These are phyloP conservation scores for Watsonalla binaria DNA, from an alignment of 2,888 invertebrate genomes.

Conservation along the genomic window DNA sequence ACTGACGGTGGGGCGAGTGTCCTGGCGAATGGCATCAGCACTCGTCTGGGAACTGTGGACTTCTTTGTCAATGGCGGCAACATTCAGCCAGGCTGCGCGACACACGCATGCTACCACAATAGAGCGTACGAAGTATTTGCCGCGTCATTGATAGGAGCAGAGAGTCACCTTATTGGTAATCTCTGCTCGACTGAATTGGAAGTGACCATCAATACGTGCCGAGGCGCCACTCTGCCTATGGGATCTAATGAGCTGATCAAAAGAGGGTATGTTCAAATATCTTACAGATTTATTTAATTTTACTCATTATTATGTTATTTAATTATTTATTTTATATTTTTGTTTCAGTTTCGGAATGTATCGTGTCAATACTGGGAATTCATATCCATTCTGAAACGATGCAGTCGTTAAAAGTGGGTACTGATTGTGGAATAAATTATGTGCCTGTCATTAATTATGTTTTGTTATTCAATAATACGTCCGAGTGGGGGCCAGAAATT, in stretches of 20 bases:
- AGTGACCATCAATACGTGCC: constrained; percentile 35
- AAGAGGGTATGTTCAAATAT: constrained; percentile 24
- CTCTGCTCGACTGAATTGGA: constrained; percentile 31
- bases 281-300: too few species aligned
- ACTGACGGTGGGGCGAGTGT: constrained; percentile 41
- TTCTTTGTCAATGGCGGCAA: constrained; percentile 93
- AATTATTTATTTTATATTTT: too few species aligned
- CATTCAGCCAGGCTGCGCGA: constrained; percentile 73
- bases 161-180: constrained; percentile 26
- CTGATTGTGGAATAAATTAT: background rate
- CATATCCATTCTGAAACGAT: background rate
- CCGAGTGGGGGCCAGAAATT: too few species aligned
- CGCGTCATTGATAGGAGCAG: constrained; percentile 29
- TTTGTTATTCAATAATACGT: too few species aligned
- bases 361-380: background rate
- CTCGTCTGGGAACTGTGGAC: constrained; percentile 89
- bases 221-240: constrained; percentile 29
- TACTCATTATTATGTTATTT: too few species aligned
- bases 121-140: constrained; percentile 46
- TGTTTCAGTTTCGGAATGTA: constrained; percentile 2
- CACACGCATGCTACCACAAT: constrained; percentile 41
- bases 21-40: constrained; percentile 80
- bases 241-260: constrained; percentile 39
- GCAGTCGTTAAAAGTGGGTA: background rate
- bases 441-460: too few species aligned